Evolutionary conservation across 2,888 invertebrate genomes (phyloP).

Genomic region (Eueremaeus valkanovi): DNA sequence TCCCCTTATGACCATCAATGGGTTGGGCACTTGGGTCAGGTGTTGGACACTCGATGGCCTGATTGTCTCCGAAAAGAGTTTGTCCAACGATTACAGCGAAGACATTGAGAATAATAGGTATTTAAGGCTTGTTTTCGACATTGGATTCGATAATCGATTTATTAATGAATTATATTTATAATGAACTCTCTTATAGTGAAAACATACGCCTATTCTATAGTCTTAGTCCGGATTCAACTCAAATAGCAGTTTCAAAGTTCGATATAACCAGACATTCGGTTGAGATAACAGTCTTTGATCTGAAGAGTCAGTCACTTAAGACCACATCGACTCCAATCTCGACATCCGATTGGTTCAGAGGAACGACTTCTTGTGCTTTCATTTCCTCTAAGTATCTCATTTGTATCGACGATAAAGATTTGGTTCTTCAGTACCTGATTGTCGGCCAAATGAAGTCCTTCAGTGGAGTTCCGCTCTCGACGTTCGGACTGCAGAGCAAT

Average conservation of each 20-base stretch:
- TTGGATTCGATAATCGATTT: no score
- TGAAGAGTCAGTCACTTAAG: slow-evolving; percentile 12
- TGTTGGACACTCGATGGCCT: slow-evolving; percentile 38
- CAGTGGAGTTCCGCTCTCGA: slow-evolving; percentile 43
- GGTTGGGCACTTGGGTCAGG: slow-evolving; percentile 63
- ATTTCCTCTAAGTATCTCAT: slow-evolving; percentile 42
- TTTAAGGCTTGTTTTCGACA: no score
- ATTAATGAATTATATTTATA: neutral
- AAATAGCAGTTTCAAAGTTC: slow-evolving; percentile 12
- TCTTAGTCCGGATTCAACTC: slow-evolving; percentile 6
- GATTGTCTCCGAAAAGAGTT: slow-evolving; percentile 34
- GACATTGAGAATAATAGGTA: slow-evolving; percentile 13
- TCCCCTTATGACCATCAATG: slow-evolving; percentile 63
- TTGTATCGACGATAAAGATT: slow-evolving; percentile 43
- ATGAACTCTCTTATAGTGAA: slow-evolving; percentile 25
- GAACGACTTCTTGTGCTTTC: slow-evolving; percentile 16
- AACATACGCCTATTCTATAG: slow-evolving; percentile 23
- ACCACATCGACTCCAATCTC: slow-evolving; percentile 8
- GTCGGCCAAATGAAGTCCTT: slow-evolving; percentile 44
- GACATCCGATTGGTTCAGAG: slow-evolving; percentile 10
- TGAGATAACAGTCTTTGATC: slow-evolving; percentile 8
- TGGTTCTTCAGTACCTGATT: slow-evolving; percentile 42
- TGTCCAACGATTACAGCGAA: slow-evolving; percentile 9
- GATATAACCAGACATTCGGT: neutral
- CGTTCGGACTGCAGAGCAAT: slow-evolving; percentile 42